phyloP scores from a whole-genome alignment of 2,888 invertebrate genomes.

The Ptycholaimellus sp. region DNA sequence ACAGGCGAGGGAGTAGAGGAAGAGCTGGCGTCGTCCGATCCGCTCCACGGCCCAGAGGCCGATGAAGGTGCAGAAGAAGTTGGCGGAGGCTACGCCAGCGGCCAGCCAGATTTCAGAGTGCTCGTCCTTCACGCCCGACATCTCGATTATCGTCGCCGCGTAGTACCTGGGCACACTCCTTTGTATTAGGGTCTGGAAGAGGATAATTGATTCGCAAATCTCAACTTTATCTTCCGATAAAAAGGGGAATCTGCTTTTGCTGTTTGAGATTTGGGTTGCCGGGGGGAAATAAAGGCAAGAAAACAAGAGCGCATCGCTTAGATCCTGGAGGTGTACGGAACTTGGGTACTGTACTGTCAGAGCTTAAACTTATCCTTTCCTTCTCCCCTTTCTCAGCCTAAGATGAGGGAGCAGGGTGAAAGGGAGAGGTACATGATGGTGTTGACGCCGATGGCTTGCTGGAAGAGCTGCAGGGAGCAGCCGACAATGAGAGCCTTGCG shows the following conservation, averaged over 20 bases:
- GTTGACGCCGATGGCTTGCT: constrained; percentile 33
- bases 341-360: too few relatives aligned
- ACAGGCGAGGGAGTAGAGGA: too few relatives aligned
- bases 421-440: constrained; percentile 27
- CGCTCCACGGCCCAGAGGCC: constrained; percentile 33
- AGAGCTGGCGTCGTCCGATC: constrained; percentile 30
- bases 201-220: neutral
- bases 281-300: too few relatives aligned
- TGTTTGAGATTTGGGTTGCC: too few relatives aligned
- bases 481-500: constrained; percentile 28
- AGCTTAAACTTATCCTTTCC: neutral
- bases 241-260: too few relatives aligned
- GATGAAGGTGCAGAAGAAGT: constrained; percentile 31
- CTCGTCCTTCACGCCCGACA: constrained; percentile 28
- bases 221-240: too few relatives aligned
- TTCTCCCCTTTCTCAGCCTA: too few relatives aligned
- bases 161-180: constrained; percentile 29
- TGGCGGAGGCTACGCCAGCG: constrained; percentile 25
- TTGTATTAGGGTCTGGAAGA: too few relatives aligned
- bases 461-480: constrained; percentile 31
- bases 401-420: too few relatives aligned
- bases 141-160: constrained; percentile 33
- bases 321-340: too few relatives aligned
- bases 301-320: too few relatives aligned
- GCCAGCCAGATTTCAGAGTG: constrained; percentile 32